Evolutionary conservation across 2,113 vertebrate genomes (phyloP), one percentile per base, ranked within the genome.

Genomic region (Onychostruthus taczanowskii): DNA sequence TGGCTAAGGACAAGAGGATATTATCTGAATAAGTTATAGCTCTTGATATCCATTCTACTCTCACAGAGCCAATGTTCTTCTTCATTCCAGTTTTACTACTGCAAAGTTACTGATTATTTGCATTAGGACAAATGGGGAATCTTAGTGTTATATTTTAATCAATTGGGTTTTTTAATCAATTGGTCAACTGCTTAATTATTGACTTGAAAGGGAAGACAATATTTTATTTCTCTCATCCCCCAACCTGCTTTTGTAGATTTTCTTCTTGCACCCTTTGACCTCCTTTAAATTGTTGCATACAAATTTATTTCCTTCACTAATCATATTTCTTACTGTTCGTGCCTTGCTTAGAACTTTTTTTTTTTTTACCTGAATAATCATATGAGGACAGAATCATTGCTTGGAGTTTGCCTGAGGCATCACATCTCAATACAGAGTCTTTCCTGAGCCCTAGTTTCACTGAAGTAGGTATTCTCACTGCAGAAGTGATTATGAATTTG

Each of bases 381-480:
- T 78, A 67, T 74, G 24, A 91, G 13, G 37, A 53, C 49, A 75
- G 64, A 85, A 47, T 62, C 61, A 55, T 90, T 49, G 75, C 91
- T 75, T 62, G 78, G 56, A 83, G 88, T 83, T 95, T 95, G 96
- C 96, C 96, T 90, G 84, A 95, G 94, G 96, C 96, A 84, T 56
- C 13, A 11, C 62, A 52, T 70, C 68, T 82, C 59, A 90, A 27
- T 16, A 37, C 16, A 63, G 66, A 87, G 21, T 12, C 58, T 86
- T 92, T 28, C 49, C 86, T 72, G 53, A 93, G 81, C 43, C 33
- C 15, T 81, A 44, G 41, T 87, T 97, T 93, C 82, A 90, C 39
- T 2, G 6, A 75, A 84, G 14, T 5, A 37, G 28, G 13, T 17
- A 56, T 84, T 73, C 33, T 72, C 33, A 27, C 46, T 89, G 72